A percentile compares a stretch with the other conserved stretches of the same genome.
phyloP scores from a whole-genome alignment of 1,140 invertebrate genomes.

The Tetraneura akinire region DNA sequence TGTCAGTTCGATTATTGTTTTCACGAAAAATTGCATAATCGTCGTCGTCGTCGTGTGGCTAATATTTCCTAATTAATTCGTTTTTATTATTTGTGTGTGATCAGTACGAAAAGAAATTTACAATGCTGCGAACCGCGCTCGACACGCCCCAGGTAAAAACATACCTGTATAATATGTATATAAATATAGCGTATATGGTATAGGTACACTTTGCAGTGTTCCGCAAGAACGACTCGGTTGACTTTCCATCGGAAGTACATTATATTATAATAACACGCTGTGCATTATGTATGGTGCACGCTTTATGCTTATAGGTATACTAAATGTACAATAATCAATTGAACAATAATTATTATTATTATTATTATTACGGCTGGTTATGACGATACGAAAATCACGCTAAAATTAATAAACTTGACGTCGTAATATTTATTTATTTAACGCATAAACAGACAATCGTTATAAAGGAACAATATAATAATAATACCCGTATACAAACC shows the following conservation, averaged over 20 bases:
- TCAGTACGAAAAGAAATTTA: slow-evolving; percentile 28
- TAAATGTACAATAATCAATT: too few relatives aligned
- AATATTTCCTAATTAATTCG: slow-evolving; percentile 34
- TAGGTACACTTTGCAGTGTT: slow-evolving; percentile 11
- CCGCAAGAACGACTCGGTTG: neutral
- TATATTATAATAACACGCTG: neutral
- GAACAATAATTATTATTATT: too few relatives aligned
- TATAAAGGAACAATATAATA: too few relatives aligned
- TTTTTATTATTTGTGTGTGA: neutral
- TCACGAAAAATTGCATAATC: neutral
- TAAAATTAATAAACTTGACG: neutral
- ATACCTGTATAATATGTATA: too few relatives aligned
- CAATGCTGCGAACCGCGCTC: neutral
- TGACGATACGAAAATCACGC: neutral
- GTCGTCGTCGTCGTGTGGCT: neutral
- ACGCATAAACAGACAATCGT: too few relatives aligned
- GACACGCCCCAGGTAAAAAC: slow-evolving; percentile 34
- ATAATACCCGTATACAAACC: too few relatives aligned
- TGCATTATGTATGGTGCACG: neutral
- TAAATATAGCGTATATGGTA: too few relatives aligned
- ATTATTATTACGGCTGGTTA: neutral
- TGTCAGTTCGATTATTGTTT: slow-evolving; percentile 13
- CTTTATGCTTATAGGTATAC: neutral
- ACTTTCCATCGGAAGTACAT: slow-evolving; percentile 34
- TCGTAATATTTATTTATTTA: too few relatives aligned